Evolutionary conservation across 2,888 invertebrate genomes (phyloP).

Genomic region (Drosophila differens): DNA sequence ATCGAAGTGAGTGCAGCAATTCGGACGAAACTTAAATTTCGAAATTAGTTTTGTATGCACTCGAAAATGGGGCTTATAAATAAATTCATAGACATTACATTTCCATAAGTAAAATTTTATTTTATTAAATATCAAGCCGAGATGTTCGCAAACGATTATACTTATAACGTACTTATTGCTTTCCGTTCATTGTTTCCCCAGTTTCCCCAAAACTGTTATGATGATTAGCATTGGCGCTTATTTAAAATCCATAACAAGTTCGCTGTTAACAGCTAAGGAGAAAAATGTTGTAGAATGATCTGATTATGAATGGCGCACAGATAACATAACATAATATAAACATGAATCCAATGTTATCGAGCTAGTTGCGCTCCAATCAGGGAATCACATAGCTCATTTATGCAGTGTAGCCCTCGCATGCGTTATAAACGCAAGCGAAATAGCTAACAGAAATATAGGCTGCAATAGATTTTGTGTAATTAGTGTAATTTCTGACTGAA

Average conservation of each 20-base stretch:
- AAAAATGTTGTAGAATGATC: neutral
- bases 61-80: neutral
- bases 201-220: no score
- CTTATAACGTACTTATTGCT: neutral
- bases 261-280: neutral
- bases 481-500: constrained; percentile 46
- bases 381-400: neutral
- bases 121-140: neutral
- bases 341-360: neutral
- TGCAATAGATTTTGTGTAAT: constrained; percentile 14
- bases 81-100: neutral
- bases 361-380: neutral
- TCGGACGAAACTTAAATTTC: neutral
- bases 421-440: constrained; percentile 47
- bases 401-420: constrained; percentile 48
- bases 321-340: neutral
- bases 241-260: neutral
- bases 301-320: neutral
- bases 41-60: neutral
- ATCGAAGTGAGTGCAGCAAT: neutral
- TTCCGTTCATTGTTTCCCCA: neutral
- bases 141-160: neutral
- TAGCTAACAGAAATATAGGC: neutral
- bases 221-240: neutral
- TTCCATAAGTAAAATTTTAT: neutral